phyloP scores from a whole-genome alignment of 2,113 vertebrate genomes.

The Shinisaurus crocodilurus region DNA sequence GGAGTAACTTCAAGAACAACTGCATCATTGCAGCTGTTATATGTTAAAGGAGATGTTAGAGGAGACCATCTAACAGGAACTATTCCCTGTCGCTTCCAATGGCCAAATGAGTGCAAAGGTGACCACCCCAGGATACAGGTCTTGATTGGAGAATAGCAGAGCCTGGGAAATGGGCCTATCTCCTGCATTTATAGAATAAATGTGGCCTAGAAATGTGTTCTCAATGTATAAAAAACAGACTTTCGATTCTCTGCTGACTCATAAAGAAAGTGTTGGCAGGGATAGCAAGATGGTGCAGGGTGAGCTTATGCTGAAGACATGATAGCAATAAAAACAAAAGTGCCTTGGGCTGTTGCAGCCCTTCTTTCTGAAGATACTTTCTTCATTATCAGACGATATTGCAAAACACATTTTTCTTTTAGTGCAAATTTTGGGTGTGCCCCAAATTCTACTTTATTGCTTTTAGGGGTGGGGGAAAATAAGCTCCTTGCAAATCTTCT shows the following conservation, averaged over 20 bases:
- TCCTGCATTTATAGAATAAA: constrained; percentile 2
- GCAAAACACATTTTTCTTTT: constrained; percentile 31
- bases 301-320: constrained; percentile 44
- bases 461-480: not conserved
- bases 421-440: constrained; percentile 23
- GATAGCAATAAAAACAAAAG: constrained; percentile 62
- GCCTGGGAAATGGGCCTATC: constrained; percentile 18
- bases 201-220: constrained; percentile 37
- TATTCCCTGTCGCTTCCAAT: not conserved
- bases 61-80: not conserved
- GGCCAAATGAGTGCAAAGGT: not conserved
- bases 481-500: not conserved
- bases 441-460: constrained; percentile 26
- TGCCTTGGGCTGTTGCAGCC: constrained; percentile 54
- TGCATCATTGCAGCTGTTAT: not conserved
- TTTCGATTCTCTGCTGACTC: constrained; percentile 62
- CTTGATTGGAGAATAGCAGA: not conserved
- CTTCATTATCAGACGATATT: constrained; percentile 52
- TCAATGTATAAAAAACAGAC: constrained; percentile 53
- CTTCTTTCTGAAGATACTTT: constrained; percentile 64
- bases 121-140: accelerated
- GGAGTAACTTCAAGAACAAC: not conserved
- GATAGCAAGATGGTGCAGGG: constrained; percentile 42
- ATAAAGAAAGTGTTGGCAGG: constrained; percentile 52
- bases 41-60: not conserved